Percentiles rank a stretch among this genome's conserved stretches.
phyloP scores from a whole-genome alignment of 1,140 invertebrate species.

The Pectinophora gossypiella region DNA sequence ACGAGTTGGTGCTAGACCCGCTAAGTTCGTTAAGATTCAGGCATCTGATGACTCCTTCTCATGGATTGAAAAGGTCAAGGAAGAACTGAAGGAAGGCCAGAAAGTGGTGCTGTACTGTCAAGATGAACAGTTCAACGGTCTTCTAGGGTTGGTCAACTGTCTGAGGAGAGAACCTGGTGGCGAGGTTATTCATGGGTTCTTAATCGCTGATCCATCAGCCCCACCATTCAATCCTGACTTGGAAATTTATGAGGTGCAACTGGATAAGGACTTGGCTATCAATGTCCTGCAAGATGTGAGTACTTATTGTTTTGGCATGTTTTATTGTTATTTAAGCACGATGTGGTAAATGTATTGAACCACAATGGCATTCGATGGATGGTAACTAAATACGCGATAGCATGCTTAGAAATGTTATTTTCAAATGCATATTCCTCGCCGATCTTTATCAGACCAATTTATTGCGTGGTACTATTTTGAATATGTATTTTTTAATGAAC shows the following conservation, averaged over 20 bases:
- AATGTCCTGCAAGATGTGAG: conserved; percentile 84
- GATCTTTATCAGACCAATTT: not conserved
- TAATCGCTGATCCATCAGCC: conserved; percentile 80
- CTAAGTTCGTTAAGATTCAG: conserved; percentile 57
- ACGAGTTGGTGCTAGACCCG: conserved; percentile 50
- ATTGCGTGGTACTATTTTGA: no score
- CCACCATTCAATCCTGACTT: conserved; percentile 80
- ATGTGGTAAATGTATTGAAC: no score
- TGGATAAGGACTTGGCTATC: conserved; percentile 85
- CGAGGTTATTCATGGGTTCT: conserved; percentile 77
- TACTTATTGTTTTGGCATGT: no score
- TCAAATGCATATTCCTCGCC: no score
- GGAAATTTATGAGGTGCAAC: conserved; percentile 80
- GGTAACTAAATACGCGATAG: no score
- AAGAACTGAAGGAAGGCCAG: conserved; percentile 74
- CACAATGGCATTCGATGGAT: no score
- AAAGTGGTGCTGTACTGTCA: conserved; percentile 77
- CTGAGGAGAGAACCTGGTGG: conserved; percentile 82
- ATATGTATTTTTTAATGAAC: not conserved
- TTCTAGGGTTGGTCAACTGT: conserved; percentile 90
- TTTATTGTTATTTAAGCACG: no score
- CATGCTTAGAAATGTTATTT: no score
- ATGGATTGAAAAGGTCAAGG: conserved; percentile 73
- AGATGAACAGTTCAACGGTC: conserved; percentile 82
- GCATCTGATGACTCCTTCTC: conserved; percentile 44